Evolutionary conservation across 2,797 vertebrate genomes (phyloP).

Genomic region (Sebastes vulpes): DNA sequence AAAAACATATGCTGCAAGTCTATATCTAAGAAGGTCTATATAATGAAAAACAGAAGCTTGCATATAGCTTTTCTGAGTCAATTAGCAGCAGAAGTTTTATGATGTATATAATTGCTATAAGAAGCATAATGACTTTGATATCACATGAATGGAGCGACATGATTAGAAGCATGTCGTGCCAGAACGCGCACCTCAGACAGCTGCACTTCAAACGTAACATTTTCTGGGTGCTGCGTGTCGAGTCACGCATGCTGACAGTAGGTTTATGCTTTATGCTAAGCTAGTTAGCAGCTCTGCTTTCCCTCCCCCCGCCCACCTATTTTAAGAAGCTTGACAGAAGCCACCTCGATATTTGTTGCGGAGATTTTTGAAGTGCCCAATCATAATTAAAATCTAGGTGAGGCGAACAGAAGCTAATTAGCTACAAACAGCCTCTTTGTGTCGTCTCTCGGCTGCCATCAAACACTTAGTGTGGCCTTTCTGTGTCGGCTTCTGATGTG

Average conservation of each 20-base stretch:
- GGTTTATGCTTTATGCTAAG: constrained; percentile 3
- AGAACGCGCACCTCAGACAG: constrained; percentile 10
- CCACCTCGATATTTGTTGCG: constrained; percentile 1
- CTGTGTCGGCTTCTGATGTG: constrained; percentile 58
- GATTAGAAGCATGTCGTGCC: constrained; percentile 8
- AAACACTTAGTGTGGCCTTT: constrained; percentile 56
- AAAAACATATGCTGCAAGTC: constrained; percentile 11
- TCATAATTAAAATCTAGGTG: constrained; percentile 76
- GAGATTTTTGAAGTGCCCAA: constrained; percentile 52
- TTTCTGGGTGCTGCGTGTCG: neutral
- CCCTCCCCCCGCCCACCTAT: neutral
- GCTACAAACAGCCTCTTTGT: constrained; percentile 60
- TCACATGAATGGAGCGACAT: constrained; percentile 16
- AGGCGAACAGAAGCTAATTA: constrained; percentile 67
- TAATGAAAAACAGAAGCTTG: constrained; percentile 9
- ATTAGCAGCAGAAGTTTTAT: constrained; percentile 21
- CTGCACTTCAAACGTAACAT: constrained; percentile 12
- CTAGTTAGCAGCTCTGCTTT: constrained; percentile 6
- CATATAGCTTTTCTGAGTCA: constrained; percentile 6
- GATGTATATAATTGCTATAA: constrained; percentile 16
- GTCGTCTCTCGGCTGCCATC: constrained; percentile 56
- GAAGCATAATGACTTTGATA: constrained; percentile 30
- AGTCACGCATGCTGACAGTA: neutral
- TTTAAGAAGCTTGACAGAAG: constrained; percentile 24
- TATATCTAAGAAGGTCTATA: constrained; percentile 10